These are phyloP conservation scores for Syngnathus floridae DNA, from an alignment of 2,113 vertebrate species.

Conservation along the genomic window DNA sequence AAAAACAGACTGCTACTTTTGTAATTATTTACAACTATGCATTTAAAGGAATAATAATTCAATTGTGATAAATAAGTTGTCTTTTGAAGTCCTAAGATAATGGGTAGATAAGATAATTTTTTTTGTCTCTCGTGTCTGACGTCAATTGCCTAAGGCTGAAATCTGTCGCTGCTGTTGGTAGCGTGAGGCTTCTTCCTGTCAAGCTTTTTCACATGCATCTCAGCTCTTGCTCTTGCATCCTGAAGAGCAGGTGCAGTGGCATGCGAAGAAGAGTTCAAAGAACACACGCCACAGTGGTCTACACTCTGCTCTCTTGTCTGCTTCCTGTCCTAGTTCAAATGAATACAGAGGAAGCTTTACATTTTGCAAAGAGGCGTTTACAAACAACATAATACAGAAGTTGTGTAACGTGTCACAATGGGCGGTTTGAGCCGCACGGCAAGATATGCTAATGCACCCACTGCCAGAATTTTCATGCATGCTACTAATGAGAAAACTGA, in stretches of 20 bases:
- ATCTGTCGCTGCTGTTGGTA: constrained; percentile 25
- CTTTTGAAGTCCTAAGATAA: background rate
- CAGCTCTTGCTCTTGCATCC: constrained; percentile 35
- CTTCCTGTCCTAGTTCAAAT: background rate
- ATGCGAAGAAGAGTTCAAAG: background rate
- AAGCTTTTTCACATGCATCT: constrained; percentile 37
- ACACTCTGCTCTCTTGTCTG: background rate
- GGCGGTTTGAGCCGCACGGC: background rate
- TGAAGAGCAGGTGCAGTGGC: constrained; percentile 57
- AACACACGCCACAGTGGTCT: no score
- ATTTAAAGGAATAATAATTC: background rate
- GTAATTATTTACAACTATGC: background rate
- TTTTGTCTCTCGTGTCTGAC: constrained; percentile 4
- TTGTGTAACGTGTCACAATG: background rate
- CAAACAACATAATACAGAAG: background rate
- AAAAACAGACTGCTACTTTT: background rate
- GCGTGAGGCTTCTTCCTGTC: constrained; percentile 54
- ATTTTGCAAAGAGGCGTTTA: background rate
- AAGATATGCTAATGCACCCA: background rate
- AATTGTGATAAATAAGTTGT: background rate
- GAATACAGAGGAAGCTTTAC: background rate
- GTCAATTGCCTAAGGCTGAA: constrained; percentile 38
- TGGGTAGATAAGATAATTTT: no score
- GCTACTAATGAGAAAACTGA: background rate
- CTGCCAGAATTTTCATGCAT: background rate